Conservation (phyloP, 2,113 vertebrate species). For the Cephalopholis sonnerati region DNA sequence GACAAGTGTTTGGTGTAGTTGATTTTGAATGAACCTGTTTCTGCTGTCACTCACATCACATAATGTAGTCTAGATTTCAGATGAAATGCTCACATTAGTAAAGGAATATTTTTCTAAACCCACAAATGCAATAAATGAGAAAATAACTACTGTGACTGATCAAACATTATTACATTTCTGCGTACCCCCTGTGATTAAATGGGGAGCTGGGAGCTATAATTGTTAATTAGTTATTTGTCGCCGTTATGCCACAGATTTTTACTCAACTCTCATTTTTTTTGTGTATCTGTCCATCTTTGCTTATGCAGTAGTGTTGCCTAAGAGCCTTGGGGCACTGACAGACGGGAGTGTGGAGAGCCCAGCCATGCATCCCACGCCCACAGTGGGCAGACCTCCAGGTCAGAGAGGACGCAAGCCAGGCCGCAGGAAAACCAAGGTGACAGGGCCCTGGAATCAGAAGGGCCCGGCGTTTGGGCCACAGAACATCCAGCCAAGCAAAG, state of each 20-base stretch:
- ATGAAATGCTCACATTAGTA: not conserved
- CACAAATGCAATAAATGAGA: constrained; percentile 1
- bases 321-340: constrained; percentile 88
- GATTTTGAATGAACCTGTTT: not conserved
- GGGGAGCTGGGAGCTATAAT: not conserved
- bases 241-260: not conserved
- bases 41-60: not conserved
- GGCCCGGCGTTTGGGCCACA: constrained; percentile 80
- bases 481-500: constrained; percentile 81
- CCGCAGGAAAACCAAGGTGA: constrained; percentile 92
- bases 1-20: constrained; percentile 1
- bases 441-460: constrained; percentile 84
- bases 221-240: not conserved
- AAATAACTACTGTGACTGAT: constrained; percentile 4
- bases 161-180: not conserved
- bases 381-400: constrained; percentile 87
- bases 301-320: constrained; percentile 90
- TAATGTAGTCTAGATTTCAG: not conserved
- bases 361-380: constrained; percentile 88
- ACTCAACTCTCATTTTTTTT: constrained; percentile 13
- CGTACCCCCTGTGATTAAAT: not conserved
- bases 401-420: constrained; percentile 94
- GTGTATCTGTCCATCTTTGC: constrained; percentile 42
- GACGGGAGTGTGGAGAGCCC: constrained; percentile 90
- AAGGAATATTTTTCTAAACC: not conserved